Evolutionary conservation across 2,113 vertebrate genomes (phyloP).

Genomic region (Pachyramphus minor): DNA sequence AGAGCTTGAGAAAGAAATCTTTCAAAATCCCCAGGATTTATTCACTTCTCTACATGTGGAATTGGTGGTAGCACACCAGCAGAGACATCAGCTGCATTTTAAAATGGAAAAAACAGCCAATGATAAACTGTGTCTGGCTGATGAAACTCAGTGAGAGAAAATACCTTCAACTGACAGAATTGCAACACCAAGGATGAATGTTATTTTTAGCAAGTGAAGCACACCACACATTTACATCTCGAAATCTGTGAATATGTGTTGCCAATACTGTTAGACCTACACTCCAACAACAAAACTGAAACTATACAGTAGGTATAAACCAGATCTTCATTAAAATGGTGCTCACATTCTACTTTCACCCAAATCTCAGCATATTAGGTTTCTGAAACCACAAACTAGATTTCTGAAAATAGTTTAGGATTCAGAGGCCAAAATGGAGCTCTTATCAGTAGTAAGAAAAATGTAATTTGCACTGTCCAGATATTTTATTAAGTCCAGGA

Average conservation of each 20-base stretch:
- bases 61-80: background rate
- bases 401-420: background rate
- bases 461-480: background rate
- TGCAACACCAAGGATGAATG: background rate
- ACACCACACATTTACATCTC: background rate
- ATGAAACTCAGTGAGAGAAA: background rate
- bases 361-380: background rate
- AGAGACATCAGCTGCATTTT: background rate
- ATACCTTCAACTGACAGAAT: background rate
- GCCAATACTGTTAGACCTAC: background rate
- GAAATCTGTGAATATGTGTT: background rate
- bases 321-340: background rate
- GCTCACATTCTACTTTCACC: background rate
- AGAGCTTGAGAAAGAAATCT: background rate
- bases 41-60: background rate
- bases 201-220: background rate
- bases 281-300: background rate
- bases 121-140: background rate
- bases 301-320: background rate
- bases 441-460: background rate
- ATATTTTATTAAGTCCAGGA: background rate
- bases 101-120: background rate
- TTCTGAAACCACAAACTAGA: background rate
- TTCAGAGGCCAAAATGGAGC: background rate
- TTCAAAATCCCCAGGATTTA: background rate